Evolutionary conservation across 2,113 vertebrate genomes (phyloP).

Genomic region (Mionectes macconnelli): DNA sequence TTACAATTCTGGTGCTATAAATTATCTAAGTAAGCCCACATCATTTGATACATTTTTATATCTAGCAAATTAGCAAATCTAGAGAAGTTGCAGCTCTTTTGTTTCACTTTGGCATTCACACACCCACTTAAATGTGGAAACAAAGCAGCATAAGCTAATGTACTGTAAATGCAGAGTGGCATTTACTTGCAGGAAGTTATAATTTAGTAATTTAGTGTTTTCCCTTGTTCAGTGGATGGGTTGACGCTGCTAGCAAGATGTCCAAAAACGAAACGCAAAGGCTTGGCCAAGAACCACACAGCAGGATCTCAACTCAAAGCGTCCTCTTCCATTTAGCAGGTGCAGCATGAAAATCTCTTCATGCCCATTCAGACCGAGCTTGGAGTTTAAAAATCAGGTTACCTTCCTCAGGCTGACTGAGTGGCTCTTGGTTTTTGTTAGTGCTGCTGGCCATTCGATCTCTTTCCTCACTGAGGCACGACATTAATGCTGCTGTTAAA

Average conservation of each 20-base stretch:
- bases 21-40: background rate
- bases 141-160: background rate
- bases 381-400: background rate
- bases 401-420: background rate
- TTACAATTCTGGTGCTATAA: background rate
- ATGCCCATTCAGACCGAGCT: background rate
- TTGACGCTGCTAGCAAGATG: background rate
- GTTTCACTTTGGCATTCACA: background rate
- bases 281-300: background rate
- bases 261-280: background rate
- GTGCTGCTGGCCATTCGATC: background rate
- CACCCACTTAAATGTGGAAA: background rate
- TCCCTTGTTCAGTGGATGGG: background rate
- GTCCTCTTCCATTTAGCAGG: background rate
- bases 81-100: background rate
- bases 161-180: background rate
- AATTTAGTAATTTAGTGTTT: background rate
- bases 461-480: background rate
- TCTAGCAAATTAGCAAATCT: background rate
- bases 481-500: background rate
- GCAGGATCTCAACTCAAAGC: background rate
- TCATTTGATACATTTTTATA: background rate
- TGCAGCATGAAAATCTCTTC: background rate
- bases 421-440: background rate
- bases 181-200: background rate